phyloP scores from a whole-genome alignment of 1,140 invertebrate species.

The Papilio helenus region DNA sequence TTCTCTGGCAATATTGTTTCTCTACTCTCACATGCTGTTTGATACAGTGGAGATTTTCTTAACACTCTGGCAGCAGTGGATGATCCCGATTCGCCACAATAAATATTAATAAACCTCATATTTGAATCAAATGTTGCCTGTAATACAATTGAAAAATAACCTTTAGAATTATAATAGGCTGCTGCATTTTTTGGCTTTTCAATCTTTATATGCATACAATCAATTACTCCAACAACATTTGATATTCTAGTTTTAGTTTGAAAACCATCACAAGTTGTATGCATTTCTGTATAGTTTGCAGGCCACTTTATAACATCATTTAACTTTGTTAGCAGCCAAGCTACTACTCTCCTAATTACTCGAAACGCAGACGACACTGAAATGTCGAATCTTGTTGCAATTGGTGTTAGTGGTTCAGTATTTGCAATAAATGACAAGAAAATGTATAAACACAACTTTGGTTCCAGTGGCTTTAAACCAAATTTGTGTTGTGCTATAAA shows the following conservation, averaged over 20 bases:
- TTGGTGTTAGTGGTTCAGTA: slow-evolving; percentile 64
- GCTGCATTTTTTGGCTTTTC: slow-evolving; percentile 67
- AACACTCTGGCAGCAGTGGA: slow-evolving; percentile 58
- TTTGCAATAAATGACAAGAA: slow-evolving; percentile 67
- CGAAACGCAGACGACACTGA: slow-evolving; percentile 72
- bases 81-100: slow-evolving; percentile 61
- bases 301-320: slow-evolving; percentile 69
- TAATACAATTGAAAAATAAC: slow-evolving; percentile 67
- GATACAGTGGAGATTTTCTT: slow-evolving; percentile 59
- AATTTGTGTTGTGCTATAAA: slow-evolving; percentile 68
- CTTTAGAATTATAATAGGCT: slow-evolving; percentile 66
- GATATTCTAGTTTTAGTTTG: slow-evolving; percentile 59
- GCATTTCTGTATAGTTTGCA: slow-evolving; percentile 55
- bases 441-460: slow-evolving; percentile 69
- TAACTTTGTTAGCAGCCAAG: slow-evolving; percentile 69
- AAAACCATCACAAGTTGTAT: slow-evolving; percentile 57
- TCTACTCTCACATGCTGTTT: slow-evolving; percentile 58
- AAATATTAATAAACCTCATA: slow-evolving; percentile 46
- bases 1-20: slow-evolving; percentile 61
- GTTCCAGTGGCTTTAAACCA: slow-evolving; percentile 65
- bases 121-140: slow-evolving; percentile 66
- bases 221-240: slow-evolving; percentile 63
- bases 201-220: slow-evolving; percentile 66
- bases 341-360: slow-evolving; percentile 63
- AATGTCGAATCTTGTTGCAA: slow-evolving; percentile 68